These are phyloP conservation scores for Patella pellucida DNA, from an alignment of 2,888 invertebrate genomes.

Conservation along the genomic window DNA sequence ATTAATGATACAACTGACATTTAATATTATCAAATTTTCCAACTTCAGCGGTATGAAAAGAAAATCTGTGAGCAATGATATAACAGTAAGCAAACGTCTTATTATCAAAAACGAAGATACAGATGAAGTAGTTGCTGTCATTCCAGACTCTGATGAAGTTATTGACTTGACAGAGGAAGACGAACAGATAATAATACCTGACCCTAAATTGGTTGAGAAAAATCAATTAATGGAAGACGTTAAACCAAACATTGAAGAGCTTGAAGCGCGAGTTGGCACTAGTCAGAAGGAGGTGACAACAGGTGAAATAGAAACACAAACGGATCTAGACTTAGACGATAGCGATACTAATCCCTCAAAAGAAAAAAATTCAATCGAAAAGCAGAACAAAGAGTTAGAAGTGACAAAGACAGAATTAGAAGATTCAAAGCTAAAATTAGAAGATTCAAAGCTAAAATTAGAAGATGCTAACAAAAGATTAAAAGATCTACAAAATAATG, in stretches of 20 bases:
- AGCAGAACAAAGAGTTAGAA: neutral
- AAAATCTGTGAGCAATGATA: conserved; percentile 12
- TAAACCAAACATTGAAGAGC: conserved; percentile 26
- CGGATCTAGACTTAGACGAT: conserved; percentile 4
- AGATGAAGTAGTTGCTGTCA: conserved; percentile 26
- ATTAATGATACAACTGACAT: too few species aligned
- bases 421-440: neutral
- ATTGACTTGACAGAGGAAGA: neutral
- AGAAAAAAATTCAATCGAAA: neutral
- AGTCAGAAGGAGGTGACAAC: neutral
- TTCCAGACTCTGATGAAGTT: conserved; percentile 26
- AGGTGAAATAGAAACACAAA: conserved; percentile 18
- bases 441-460: conserved; percentile 9
- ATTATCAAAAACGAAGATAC: conserved; percentile 13
- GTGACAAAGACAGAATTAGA: neutral
- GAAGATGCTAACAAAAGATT: conserved; percentile 26
- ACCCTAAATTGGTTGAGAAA: conserved; percentile 13
- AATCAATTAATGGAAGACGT: conserved; percentile 17
- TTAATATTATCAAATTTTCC: neutral
- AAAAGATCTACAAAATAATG: conserved; percentile 43
- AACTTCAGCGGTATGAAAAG: conserved; percentile 23
- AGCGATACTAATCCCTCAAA: conserved; percentile 26
- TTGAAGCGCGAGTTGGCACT: conserved; percentile 1
- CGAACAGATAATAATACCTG: conserved; percentile 14
- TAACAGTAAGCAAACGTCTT: neutral